Percentiles rank a stretch among this genome's conserved stretches.
These are phyloP conservation scores for Patagioenas fasciata DNA, from an alignment of 2,113 vertebrate species.

Conservation along the genomic window DNA sequence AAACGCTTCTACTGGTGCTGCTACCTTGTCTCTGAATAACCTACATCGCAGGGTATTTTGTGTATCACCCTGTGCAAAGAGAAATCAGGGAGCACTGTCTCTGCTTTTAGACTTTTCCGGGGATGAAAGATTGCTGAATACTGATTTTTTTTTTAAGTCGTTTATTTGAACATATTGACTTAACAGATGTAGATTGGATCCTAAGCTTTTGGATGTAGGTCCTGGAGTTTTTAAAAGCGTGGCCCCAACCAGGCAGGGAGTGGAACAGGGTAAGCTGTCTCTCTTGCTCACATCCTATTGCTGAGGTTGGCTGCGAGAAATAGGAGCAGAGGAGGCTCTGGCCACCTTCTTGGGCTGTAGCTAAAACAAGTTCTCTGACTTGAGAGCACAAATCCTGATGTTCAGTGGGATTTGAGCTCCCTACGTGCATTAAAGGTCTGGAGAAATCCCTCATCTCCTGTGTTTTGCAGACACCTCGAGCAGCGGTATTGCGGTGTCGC, in stretches of 20 bases:
- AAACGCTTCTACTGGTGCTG: background rate
- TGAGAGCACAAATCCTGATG: background rate
- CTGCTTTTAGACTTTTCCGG: background rate
- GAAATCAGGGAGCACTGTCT: background rate
- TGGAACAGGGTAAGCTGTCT: background rate
- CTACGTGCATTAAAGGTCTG: rapidly evolving
- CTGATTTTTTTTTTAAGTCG: background rate
- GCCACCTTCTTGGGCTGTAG: background rate
- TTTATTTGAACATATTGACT: background rate
- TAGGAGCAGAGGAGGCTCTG: background rate
- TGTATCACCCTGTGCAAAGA: background rate
- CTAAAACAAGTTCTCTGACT: background rate
- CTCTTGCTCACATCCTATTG: background rate
- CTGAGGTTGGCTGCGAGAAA: background rate
- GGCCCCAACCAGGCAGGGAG: background rate
- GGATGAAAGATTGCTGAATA: background rate
- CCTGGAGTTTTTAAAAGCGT: background rate
- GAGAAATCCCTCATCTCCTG: background rate
- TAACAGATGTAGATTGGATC: background rate
- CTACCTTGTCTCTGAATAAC: background rate
- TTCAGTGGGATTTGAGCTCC: background rate
- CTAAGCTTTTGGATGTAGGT: background rate
- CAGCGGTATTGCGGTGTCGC: background rate
- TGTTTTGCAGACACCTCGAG: background rate
- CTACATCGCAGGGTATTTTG: too few relatives aligned